Evolutionary conservation across 2,888 invertebrate species (phyloP), one percentile per base, ranked within the genome.

Genomic region (Trachelus iudaicus): DNA sequence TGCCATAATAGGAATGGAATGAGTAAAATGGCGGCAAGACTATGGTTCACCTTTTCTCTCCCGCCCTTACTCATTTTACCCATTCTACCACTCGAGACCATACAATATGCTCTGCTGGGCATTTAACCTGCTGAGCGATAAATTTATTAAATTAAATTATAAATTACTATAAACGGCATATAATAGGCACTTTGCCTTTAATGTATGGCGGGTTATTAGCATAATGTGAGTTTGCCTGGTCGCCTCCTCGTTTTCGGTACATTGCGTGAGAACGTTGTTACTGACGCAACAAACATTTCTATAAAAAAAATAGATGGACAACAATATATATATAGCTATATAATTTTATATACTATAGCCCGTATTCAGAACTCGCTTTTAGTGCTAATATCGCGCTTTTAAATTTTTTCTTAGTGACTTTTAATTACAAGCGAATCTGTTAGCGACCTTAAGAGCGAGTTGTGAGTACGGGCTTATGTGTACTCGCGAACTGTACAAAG

Each of bases 91-190:
- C 31, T 33, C 31, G 13, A 71, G 33, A 33, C 71, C 71, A 71
- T 33, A 71, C 31, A 71, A 71, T 71, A 71, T 71, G 15, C 31
- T 71, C 69, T 31, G 37, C 37, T 69, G 79, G 40, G 76, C 82
- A 81, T 82, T 82, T 82, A 82, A 82, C 81, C 82, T 82, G 77
- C 75, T 80, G 37, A 73, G 79, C 80, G 80, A 82, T 82, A 82
- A 82, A 82, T 82, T 82, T 82, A 75, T 76, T 73, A 82, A 82
- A 82, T 82, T 82, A 82, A 82, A 82, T 82, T 82, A 82, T 82
- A 77, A 82, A 82, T 80, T 80, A 80, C 79, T 82, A 82, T 82
- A 82, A 77, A 76, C 73, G 73, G 80, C 73, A 79, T 79, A 82
- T 82, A 82, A 82, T 82, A 80, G 82, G 76, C 82, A 82, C 82